Base-by-base conservation (phyloP, 2,888 invertebrate genomes). In the Cephus pulcher region DNA sequence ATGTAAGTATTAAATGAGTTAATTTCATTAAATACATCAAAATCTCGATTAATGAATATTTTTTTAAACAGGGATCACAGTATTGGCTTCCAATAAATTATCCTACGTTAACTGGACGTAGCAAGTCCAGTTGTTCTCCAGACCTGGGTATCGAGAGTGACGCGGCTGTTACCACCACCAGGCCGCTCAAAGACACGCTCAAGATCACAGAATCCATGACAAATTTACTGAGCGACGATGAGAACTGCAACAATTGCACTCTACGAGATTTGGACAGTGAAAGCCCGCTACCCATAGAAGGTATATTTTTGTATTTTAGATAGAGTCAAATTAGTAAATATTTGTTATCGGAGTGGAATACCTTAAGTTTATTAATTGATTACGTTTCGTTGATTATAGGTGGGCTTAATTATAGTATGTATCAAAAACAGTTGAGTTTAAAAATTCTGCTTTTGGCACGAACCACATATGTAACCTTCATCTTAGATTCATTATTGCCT, bases 81-180 rank as follows among this genome's bases (percentile, higher is more conserved):
- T 90, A 89, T 78, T 91, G 91, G 91, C 81, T 89, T 80, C 86
- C 89, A 34, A 81, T 88, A 82, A 89, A 85, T 84, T 89, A 88
- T 78, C 87, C 88, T 73, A 83, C 87, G 4, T 83, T 86, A n/a
- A 88, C 86, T 73, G 87, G 87, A 12, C 89, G 90, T 4, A 90
- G 90, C 75, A 91, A 91, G 82, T 90, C 91, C 9, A 91, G 90
- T 76, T 91, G 91, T 83, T 97, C 97, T 0, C 97, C 97, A 0
- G 97, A 97, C 92, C 94, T 97, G 87, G 97, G 97, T n/a, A 97
- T 97, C 82, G 97, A 97, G 89, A 97, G 97, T 87, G 97, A 97
- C 32, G 89, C 85, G 4, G 90, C 90, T 4, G 82, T 89, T 23
- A 84, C 88, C 0, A 88, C 86, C 11, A 87, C 87, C 68, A 88